Conservation (phyloP, 2,797 vertebrate genomes). For the Botia almorhae region DNA sequence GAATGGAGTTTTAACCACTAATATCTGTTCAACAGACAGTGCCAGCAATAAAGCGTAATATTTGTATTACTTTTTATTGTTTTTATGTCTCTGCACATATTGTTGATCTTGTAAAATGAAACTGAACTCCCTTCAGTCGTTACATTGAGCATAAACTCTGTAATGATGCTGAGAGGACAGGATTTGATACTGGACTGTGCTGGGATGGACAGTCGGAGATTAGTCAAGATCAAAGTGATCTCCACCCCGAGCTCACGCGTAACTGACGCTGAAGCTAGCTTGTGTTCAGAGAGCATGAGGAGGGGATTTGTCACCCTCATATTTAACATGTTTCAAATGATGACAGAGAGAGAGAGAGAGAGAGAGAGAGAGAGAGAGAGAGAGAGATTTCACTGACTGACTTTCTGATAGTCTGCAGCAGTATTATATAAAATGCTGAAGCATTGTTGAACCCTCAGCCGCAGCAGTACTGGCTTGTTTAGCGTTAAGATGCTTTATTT, state of each 20-base stretch:
- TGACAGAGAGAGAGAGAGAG: constrained; percentile 1
- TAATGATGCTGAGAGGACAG: constrained; percentile 17
- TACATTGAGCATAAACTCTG: not conserved
- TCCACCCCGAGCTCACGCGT: constrained; percentile 45
- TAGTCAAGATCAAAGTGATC: constrained; percentile 73
- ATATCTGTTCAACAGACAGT: not conserved
- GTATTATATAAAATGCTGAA: not conserved
- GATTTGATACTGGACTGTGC: constrained; percentile 11
- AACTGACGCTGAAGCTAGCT: not conserved
- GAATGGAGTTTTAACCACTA: not conserved
- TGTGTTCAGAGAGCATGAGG: constrained; percentile 1
- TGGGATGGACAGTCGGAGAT: constrained; percentile 67
- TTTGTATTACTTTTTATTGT: constrained; percentile 1
- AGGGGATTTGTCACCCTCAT: constrained; percentile 16
- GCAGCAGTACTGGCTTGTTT: constrained; percentile 31
- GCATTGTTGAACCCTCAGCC: not conserved
- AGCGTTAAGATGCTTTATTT: constrained; percentile 69
- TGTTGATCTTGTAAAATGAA: not conserved
- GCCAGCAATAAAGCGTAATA: not conserved
- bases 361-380: constrained; percentile 12
- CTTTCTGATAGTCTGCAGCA: not conserved
- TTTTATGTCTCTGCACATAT: constrained; percentile 3
- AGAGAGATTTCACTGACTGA: not conserved
- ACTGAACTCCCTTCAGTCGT: not conserved
- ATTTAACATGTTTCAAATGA: constrained; percentile 37